Evolutionary conservation across 2,797 vertebrate genomes (phyloP).

Genomic region (Sciurus vulgaris): DNA sequence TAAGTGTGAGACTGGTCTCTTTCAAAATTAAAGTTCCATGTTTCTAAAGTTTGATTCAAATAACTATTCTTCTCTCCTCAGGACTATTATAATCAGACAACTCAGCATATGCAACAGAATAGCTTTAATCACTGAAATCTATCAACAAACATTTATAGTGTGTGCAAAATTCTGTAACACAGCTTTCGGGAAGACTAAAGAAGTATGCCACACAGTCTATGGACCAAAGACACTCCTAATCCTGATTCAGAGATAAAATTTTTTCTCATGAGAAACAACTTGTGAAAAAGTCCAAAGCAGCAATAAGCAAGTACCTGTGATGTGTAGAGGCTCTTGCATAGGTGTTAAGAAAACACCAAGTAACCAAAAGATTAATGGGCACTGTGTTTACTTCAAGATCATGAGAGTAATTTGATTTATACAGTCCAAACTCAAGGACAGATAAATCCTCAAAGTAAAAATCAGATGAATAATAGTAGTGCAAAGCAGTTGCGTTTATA

Average conservation of each 20-base stretch:
- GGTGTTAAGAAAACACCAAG: slow-evolving; percentile 23
- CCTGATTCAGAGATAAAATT: background rate
- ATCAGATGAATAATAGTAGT: slow-evolving; percentile 66
- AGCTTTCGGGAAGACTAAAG: slow-evolving; percentile 27
- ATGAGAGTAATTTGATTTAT: slow-evolving; percentile 76
- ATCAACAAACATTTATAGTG: background rate
- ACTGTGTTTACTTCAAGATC: slow-evolving; percentile 59
- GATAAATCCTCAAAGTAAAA: slow-evolving; percentile 74
- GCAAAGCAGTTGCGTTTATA: slow-evolving; percentile 28
- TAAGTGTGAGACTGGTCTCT: background rate
- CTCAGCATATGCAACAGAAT: background rate
- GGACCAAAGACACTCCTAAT: background rate
- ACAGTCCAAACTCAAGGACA: slow-evolving; percentile 72
- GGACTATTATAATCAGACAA: slow-evolving; percentile 31
- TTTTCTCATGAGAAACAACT: slow-evolving; percentile 15
- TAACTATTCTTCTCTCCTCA: background rate
- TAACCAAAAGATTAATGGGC: slow-evolving; percentile 64
- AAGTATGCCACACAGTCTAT: background rate
- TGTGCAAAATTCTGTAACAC: background rate
- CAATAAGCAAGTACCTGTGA: slow-evolving; percentile 20
- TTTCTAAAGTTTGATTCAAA: slow-evolving; percentile 48
- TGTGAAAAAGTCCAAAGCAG: background rate
- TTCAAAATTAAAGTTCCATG: background rate
- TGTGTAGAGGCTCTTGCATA: background rate
- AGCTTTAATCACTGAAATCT: background rate